These are phyloP conservation scores for Gandaritis pyraliata DNA, from an alignment of 2,888 invertebrate species.

Conservation along the genomic window DNA sequence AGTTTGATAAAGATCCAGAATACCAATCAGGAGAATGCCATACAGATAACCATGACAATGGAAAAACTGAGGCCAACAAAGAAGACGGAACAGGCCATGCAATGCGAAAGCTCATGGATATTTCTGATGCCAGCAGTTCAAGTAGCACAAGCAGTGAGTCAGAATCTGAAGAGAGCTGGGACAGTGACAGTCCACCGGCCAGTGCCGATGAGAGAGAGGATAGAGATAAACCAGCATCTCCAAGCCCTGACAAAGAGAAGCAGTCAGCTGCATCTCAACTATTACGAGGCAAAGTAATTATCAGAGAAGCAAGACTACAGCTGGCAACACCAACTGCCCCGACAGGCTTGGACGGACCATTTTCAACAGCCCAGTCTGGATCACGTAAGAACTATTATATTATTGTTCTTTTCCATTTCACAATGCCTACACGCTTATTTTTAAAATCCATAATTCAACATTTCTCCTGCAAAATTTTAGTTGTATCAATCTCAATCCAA, in stretches of 20 bases:
- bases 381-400: conserved; percentile 65
- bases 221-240: conserved; percentile 67
- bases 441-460: not conserved
- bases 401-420: not conserved
- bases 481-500: not conserved
- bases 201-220: conserved; percentile 64
- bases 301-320: conserved; percentile 88
- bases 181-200: conserved; percentile 69
- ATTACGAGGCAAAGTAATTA: conserved; percentile 87
- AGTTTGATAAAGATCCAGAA: conserved; percentile 73
- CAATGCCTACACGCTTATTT: not conserved
- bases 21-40: conserved; percentile 73
- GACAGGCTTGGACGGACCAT: conserved; percentile 86
- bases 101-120: conserved; percentile 78
- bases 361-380: conserved; percentile 78
- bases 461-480: not conserved
- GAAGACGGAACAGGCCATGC: conserved; percentile 77
- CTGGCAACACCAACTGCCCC: conserved; percentile 77
- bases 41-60: conserved; percentile 66
- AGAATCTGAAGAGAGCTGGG: conserved; percentile 78
- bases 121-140: conserved; percentile 79
- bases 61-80: conserved; percentile 65
- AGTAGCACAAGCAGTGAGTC: conserved; percentile 77
- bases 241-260: conserved; percentile 78
- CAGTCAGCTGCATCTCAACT: conserved; percentile 73